Percentiles rank a stretch among this genome's conserved stretches.
These are phyloP conservation scores for Drosophila yooni DNA, from an alignment of 2,888 invertebrate genomes.

Conservation along the genomic window DNA sequence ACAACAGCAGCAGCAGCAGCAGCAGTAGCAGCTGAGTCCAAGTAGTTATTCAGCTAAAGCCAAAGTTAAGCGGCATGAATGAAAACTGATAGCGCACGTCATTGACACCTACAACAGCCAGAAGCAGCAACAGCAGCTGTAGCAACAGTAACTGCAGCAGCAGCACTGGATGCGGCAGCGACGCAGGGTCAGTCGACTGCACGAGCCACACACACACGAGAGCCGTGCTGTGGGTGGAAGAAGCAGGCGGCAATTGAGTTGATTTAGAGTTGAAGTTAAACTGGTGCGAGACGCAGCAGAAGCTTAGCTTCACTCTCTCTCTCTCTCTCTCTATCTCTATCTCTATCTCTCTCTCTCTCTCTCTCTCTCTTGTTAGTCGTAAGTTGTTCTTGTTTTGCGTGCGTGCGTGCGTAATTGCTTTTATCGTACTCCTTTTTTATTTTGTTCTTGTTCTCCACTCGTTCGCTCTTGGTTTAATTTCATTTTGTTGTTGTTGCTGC, in stretches of 20 bases:
- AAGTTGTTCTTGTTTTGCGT: constrained; percentile 39
- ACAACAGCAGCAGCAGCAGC: constrained; percentile 15
- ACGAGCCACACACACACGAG: constrained; percentile 20
- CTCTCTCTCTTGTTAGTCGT: not conserved
- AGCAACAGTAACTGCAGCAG: not conserved
- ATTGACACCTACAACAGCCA: constrained; percentile 71
- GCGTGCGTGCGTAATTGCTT: constrained; percentile 75
- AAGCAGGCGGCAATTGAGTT: constrained; percentile 15
- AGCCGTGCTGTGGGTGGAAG: constrained; percentile 17
- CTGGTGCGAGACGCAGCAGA: constrained; percentile 9
- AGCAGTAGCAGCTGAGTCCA: constrained; percentile 15
- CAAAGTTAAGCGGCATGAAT: constrained; percentile 66
- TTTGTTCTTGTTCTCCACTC: constrained; percentile 11
- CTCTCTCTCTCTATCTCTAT: constrained; percentile 1
- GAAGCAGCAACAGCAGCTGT: constrained; percentile 26
- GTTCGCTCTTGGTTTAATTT: not conserved
- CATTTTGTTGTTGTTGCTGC: constrained; percentile 14
- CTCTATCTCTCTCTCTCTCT: constrained; percentile 1
- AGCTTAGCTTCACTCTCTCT: constrained; percentile 11
- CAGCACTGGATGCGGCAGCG: constrained; percentile 8
- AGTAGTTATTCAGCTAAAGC: constrained; percentile 48
- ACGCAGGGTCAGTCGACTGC: constrained; percentile 21
- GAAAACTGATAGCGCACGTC: constrained; percentile 78
- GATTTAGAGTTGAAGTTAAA: constrained; percentile 1
- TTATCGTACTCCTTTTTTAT: constrained; percentile 28